These are phyloP conservation scores for Temnothorax longispinosus DNA, from an alignment of 1,140 invertebrate species.

Conservation along the genomic window DNA sequence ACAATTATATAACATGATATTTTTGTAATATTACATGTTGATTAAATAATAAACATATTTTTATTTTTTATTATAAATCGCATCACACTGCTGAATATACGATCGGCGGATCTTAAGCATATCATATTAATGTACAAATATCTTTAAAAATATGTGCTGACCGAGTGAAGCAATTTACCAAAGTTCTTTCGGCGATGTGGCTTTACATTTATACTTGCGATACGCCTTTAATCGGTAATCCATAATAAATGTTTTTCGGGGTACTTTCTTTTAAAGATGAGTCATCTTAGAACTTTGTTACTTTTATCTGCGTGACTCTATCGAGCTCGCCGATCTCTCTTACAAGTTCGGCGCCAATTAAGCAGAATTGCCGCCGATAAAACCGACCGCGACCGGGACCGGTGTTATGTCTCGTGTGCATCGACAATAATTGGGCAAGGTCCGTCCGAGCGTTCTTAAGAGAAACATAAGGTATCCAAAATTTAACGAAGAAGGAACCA, in stretches of 20 bases:
- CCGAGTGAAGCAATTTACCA: background rate
- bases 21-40: background rate
- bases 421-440: conserved; percentile 17
- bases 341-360: conserved; percentile 48
- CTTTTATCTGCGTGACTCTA: conserved; percentile 37
- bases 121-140: background rate
- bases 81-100: background rate
- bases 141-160: conserved; percentile 1
- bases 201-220: background rate
- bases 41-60: background rate
- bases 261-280: background rate
- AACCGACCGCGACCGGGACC: conserved; percentile 29
- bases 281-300: background rate
- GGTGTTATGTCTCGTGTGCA: conserved; percentile 21
- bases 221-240: background rate
- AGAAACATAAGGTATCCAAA: background rate
- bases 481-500: background rate
- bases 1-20: background rate
- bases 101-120: background rate
- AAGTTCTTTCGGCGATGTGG: background rate
- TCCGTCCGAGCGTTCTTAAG: background rate
- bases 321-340: conserved; percentile 33
- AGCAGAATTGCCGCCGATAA: conserved; percentile 44
- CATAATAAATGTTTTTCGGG: background rate
- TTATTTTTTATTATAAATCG: background rate